These are phyloP conservation scores for Acleris laterana DNA, from an alignment of 2,888 invertebrate genomes.

Conservation along the genomic window DNA sequence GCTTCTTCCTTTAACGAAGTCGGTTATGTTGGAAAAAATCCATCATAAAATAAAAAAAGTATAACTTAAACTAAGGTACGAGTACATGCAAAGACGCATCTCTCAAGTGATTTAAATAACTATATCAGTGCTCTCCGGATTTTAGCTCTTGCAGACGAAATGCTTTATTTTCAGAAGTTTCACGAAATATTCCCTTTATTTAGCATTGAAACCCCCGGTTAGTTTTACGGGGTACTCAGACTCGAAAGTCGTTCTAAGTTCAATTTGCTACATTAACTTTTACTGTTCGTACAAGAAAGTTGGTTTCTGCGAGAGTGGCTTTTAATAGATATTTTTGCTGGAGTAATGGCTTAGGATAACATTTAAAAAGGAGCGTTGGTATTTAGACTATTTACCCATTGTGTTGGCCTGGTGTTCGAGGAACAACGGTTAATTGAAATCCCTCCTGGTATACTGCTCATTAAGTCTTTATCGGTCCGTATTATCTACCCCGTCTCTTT, in stretches of 20 bases:
- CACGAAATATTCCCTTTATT: conserved; percentile 22
- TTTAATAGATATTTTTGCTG: conserved; percentile 25
- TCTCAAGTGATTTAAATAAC: too few species aligned
- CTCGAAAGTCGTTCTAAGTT: conserved; percentile 31
- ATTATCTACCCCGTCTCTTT: too few species aligned
- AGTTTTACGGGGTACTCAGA: conserved; percentile 21
- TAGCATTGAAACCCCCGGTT: conserved; percentile 26
- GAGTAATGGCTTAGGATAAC: not conserved
- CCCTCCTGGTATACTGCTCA: too few species aligned
- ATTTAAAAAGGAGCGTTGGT: not conserved
- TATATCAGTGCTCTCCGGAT: not conserved
- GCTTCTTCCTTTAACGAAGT: too few species aligned
- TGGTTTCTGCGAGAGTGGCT: conserved; percentile 20
- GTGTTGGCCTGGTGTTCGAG: not conserved
- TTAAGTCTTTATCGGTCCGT: too few species aligned
- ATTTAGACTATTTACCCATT: not conserved
- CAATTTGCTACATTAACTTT: conserved; percentile 36
- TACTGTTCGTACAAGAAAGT: conserved; percentile 31
- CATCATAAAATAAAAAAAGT: too few species aligned
- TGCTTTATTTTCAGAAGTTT: conserved; percentile 16
- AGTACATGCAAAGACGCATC: too few species aligned
- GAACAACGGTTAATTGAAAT: too few species aligned
- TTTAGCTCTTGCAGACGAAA: not conserved
- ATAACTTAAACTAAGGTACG: too few species aligned
- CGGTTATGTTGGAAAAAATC: too few species aligned